Evolutionary conservation across 2,888 invertebrate species (phyloP).

Genomic region (Tinea semifulvella): DNA sequence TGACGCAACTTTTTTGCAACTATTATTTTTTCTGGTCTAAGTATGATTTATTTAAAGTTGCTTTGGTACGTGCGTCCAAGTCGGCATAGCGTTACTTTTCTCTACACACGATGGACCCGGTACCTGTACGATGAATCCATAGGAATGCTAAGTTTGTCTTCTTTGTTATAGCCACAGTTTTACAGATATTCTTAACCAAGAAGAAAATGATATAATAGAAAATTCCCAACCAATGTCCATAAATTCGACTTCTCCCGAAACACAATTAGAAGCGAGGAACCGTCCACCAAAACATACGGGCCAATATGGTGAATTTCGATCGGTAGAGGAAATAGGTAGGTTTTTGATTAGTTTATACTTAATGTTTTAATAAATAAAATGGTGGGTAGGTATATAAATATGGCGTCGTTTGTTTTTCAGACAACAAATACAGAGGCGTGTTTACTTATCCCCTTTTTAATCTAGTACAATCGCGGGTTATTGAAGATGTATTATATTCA

Average conservation of each 20-base stretch:
- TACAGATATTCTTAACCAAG: conserved; percentile 44
- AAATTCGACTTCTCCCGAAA: conserved; percentile 25
- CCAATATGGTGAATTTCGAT: conserved; percentile 42
- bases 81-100: too few species aligned
- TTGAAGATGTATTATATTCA: conserved; percentile 73
- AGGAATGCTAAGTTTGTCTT: too few species aligned
- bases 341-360: neutral
- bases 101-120: too few species aligned
- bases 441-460: conserved; percentile 76
- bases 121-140: too few species aligned
- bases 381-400: neutral
- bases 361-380: neutral
- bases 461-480: conserved; percentile 74
- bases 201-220: conserved; percentile 20
- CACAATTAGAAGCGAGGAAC: conserved; percentile 12
- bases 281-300: conserved; percentile 42
- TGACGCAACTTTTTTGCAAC: too few species aligned
- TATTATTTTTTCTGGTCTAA: too few species aligned
- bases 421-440: conserved; percentile 58
- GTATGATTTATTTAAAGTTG: too few species aligned
- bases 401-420: conserved; percentile 47
- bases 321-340: conserved; percentile 50
- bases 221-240: conserved; percentile 50
- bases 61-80: too few species aligned
- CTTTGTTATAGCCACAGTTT: conserved; percentile 33